Base-by-base conservation (phyloP, 2,888 invertebrate species). In the Ligdia adustata region DNA sequence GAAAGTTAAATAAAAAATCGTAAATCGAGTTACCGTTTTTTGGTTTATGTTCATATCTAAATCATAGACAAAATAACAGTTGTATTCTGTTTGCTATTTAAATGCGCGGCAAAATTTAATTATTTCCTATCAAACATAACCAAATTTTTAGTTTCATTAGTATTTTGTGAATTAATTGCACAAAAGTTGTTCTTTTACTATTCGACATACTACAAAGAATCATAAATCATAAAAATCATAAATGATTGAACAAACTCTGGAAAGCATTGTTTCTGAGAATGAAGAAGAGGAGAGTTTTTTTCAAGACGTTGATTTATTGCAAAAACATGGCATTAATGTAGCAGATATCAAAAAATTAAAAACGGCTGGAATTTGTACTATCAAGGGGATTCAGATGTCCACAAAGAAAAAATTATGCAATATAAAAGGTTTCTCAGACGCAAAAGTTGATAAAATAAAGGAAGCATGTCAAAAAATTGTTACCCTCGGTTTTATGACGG, bases 381-480 rank as follows among this genome's bases (percentile, higher is more conserved):
- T 96, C 33, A 95, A 95, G 87, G 96, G 96, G 0, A 90, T 96
- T 42, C 94, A 95, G 73, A 96, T 96, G 96, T 93, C 92, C 1
- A 95, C 95, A 6, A 92, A 92, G 66, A 95, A 94, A 70, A 94
- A 93, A 68, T 73, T 96, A 40, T 91, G 92, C 62, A 91, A 91
- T 58, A 93, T 95, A 39, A 95, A 95, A 85, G 95, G 95, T 3
- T 93, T 96, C 66, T 94, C 94, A 11, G 94, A 95, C 62, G 93
- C 92, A 2, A 95, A 95, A 85, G 94, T 95, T 33, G 94, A 94
- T 45, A 94, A 94, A 90, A 95, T 96, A 47, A 95, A 95, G 82
- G 95, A 95, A 81, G 94, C 93, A 26, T 93, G 94, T 61, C 88
- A 91, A 52, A 95, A 95, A 84, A 75, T 95, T 11, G 82, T 90